phyloP scores from a whole-genome alignment of 2,797 vertebrate genomes.

The Phrynocephalus forsythii region DNA sequence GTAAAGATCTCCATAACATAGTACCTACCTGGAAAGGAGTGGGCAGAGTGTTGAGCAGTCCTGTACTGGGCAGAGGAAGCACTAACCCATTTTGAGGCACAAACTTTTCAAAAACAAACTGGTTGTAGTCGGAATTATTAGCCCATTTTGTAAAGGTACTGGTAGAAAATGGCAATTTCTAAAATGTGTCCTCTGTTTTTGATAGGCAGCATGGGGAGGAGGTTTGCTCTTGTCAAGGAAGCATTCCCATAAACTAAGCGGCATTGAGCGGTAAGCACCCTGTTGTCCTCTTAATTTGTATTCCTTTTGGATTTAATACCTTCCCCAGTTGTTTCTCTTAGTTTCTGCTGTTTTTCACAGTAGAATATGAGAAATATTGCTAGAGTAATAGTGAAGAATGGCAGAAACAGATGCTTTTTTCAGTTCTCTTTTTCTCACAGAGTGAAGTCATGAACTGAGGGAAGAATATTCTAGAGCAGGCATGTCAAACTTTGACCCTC shows the following conservation, averaged over 20 bases:
- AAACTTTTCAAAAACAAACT: too few species aligned
- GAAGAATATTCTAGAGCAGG: background rate
- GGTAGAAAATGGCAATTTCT: background rate
- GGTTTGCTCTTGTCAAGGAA: conserved; percentile 78
- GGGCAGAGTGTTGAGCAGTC: too few species aligned
- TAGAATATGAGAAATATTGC: background rate
- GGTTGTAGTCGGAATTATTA: background rate
- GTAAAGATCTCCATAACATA: too few species aligned
- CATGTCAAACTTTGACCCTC: too few species aligned
- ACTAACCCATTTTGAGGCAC: too few species aligned
- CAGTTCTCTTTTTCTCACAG: too few species aligned
- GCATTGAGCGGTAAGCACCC: conserved; percentile 76
- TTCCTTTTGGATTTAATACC: background rate
- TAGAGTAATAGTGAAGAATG: background rate
- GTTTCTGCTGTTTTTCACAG: background rate
- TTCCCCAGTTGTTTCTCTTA: background rate
- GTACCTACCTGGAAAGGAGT: too few species aligned
- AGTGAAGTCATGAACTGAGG: background rate
- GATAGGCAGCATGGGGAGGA: conserved; percentile 81
- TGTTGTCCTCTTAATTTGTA: background rate
- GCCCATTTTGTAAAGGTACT: background rate
- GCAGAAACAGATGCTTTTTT: too few species aligned
- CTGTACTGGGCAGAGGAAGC: too few species aligned
- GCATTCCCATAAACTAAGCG: conserved; percentile 75
- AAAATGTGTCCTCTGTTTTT: conserved; percentile 2